Base-by-base conservation (phyloP, 2,797 vertebrate genomes). In the Macroramphosus scolopax region DNA sequence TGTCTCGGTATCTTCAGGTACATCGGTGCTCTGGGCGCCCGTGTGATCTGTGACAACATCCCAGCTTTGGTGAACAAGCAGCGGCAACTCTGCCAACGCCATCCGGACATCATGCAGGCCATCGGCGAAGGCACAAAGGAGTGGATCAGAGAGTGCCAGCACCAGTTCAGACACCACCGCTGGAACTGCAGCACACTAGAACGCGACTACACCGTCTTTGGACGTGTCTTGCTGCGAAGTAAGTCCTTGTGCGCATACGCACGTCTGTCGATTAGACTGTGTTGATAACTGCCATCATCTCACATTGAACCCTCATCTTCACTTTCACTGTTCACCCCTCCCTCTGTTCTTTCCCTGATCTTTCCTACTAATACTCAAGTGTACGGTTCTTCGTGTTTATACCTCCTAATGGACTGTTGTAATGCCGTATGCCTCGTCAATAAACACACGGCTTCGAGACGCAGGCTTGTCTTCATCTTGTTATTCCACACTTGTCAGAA, bases 141-240 rank as follows among this genome's bases (percentile, higher is more conserved):
- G 63, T 99, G 96, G 96, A 97, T 99, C 76, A 82, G 91, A 11
- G 96, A 99, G 72, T 99, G 96, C 71, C 96, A 99, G 83, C 94
- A 99, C 81, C 96, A 99, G 72, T 98, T 99, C 84, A 92, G 94
- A 68, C 93, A 98, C 82, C 96, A 98, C 67, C 94, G 96, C 75
- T 99, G 96, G 96, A 99, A 99, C 84, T 98, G 96, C 89, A 97
- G 93, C 88, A 98, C 95, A 0, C 80, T 98, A 83, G 96, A 97
- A 76, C 90, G 95, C 0, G 96, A 99, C 83, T 94, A 97, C 88
- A 96, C 95, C 0, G 95, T 98, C 63, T 98, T 99, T 3, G 96
- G 96, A 56, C 91, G 95, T 1, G 95, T 95, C 81, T 90, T 99
- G 90, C 84, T 90, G 31, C 82, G 95, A 86, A 98, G 96, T 99